Evolutionary conservation across 1,140 invertebrate genomes (phyloP), one percentile per base, ranked within the genome.

Genomic region (Plectus sambesii): DNA sequence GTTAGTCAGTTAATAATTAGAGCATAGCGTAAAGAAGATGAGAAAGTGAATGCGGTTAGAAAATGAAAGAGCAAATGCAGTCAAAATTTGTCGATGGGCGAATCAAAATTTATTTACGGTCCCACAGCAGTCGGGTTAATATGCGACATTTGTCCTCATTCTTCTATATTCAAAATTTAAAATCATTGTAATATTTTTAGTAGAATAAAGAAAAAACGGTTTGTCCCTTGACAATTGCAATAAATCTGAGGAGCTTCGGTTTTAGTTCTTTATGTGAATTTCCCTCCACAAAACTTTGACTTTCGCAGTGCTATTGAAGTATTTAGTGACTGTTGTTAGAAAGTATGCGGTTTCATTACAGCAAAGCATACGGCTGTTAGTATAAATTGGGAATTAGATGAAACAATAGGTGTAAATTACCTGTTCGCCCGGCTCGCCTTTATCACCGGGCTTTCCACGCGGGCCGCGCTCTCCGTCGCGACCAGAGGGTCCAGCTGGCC

Each of bases 381-480:
- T n/a, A n/a, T n/a, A n/a, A n/a, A n/a, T n/a, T n/a, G n/a, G n/a
- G n/a, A n/a, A n/a, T n/a, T n/a, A 43, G 39, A 26, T 23, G 20
- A 36, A 24, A 47, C 29, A 20, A 26, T 2, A 6, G 27, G 12
- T 25, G 25, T 24, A 53, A 52, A 58, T 40, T 55, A 73, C 71
- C 74, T 89, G 85, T 64, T 92, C 87, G 45, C 88, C 88, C 74
- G 88, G 87, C 68, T 87, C 84, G 47, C 89, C 89, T 73, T 84
- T 85, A 56, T 82, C 78, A 37, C 88, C 89, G 64, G 85, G 78
- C 73, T 85, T 87, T 38, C 89, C 89, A 45, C 78, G 72, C 39
- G 81, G 81, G 38, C 87, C 88, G 83, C 87, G 72, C 51, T 64
- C 60, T 55, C 8, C 35, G 8, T n/a, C 19, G 27, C 26, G 46